phyloP scores from a whole-genome alignment of 2,797 vertebrate species.

The Craterocephalus amniculus region DNA sequence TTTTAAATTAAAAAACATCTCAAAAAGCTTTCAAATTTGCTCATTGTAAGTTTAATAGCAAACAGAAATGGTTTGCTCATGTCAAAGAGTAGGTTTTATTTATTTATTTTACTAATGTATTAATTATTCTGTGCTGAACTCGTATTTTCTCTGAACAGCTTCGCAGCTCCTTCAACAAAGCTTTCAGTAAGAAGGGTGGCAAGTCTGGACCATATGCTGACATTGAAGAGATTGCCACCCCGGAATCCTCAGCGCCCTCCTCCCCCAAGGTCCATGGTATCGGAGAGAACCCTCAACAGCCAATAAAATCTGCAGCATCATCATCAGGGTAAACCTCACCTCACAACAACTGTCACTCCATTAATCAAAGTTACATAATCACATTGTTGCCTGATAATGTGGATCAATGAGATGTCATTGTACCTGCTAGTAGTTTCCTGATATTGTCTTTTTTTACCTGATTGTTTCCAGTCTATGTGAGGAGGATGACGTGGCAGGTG shows the following conservation, averaged over 20 bases:
- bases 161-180: conserved; percentile 99
- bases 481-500: conserved; percentile 79
- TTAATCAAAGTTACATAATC: neutral
- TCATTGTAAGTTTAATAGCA: neutral
- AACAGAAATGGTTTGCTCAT: neutral
- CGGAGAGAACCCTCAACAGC: conserved; percentile 74
- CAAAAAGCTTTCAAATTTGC: neutral
- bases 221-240: conserved; percentile 97
- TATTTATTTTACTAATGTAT: neutral
- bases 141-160: conserved; percentile 79
- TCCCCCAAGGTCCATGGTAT: conserved; percentile 92
- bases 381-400: neutral
- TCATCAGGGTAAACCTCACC: conserved; percentile 81
- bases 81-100: too few relatives aligned
- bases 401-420: neutral
- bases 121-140: conserved; percentile 1
- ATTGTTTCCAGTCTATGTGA: conserved; percentile 83
- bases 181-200: conserved; percentile 97
- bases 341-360: neutral
- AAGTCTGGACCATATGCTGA: conserved; percentile 94
- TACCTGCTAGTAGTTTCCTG: neutral
- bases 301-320: conserved; percentile 83
- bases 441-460: conserved; percentile 1
- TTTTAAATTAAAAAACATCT: too few relatives aligned
- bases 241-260: conserved; percentile 94